Conservation (phyloP, 2,113 vertebrate genomes). For the Salminus brasiliensis region DNA sequence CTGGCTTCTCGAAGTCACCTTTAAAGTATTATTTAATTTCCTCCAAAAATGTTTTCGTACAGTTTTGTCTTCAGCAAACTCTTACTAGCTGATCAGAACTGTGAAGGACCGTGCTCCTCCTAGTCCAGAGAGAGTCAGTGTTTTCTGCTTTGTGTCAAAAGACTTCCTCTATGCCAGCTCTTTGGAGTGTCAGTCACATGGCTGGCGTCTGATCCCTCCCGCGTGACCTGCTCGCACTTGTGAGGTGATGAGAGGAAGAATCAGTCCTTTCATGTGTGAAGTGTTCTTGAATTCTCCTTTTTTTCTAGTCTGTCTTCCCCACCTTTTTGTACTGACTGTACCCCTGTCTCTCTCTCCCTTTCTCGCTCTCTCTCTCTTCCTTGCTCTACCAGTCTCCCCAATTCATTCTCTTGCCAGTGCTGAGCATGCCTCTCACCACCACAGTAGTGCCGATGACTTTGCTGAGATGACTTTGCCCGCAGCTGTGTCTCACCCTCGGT, state of each 20-base stretch:
- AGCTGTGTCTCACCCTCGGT: slow-evolving; percentile 38
- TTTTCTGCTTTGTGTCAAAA: slow-evolving; percentile 14
- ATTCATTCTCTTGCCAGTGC: slow-evolving; percentile 32
- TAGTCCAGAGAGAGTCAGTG: neutral
- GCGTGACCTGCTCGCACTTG: slow-evolving; percentile 32
- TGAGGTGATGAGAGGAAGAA: slow-evolving; percentile 42
- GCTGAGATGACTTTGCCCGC: slow-evolving; percentile 37
- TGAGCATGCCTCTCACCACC: slow-evolving; percentile 40
- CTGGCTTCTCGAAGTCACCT: neutral
- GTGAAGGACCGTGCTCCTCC: neutral
- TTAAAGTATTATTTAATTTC: neutral
- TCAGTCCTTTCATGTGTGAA: slow-evolving; percentile 38
- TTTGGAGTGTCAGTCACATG: slow-evolving; percentile 46
- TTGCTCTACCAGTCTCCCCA: slow-evolving; percentile 9
- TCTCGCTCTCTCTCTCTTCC: neutral
- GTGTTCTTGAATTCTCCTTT: slow-evolving; percentile 26
- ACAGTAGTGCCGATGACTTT: slow-evolving; percentile 39
- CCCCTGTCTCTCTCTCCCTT: too few species aligned
- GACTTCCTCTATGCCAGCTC: slow-evolving; percentile 5
- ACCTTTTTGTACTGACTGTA: neutral
- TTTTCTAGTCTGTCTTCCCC: slow-evolving; percentile 38
- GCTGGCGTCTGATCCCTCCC: slow-evolving; percentile 27
- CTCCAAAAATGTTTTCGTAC: neutral
- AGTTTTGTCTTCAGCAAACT: neutral
- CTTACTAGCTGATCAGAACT: neutral